Percentiles rank a stretch among this genome's conserved stretches.
Conservation (phyloP, 2,888 invertebrate genomes). For the Apamea crenata region DNA sequence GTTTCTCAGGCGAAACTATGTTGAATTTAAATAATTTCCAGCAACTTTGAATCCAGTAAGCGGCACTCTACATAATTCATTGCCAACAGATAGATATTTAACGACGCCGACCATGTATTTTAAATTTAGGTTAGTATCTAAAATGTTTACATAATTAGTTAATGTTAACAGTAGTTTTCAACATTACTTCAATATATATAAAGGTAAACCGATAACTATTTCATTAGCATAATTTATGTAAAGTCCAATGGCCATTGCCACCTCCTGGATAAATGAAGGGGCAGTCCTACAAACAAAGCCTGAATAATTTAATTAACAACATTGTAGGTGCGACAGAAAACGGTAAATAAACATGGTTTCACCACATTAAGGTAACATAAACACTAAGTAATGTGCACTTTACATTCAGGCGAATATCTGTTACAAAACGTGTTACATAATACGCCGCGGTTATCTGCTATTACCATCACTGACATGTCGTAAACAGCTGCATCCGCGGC, state of each 20-base stretch:
- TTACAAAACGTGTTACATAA: constrained; percentile 76
- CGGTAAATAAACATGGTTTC: constrained; percentile 49
- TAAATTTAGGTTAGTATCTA: constrained; percentile 40
- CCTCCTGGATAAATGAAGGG: constrained; percentile 35
- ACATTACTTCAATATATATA: constrained; percentile 23
- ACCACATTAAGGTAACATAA: constrained; percentile 61
- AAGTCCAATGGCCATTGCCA: constrained; percentile 19
- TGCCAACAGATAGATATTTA: constrained; percentile 39
- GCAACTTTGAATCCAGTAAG: constrained; percentile 49
- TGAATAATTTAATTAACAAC: constrained; percentile 57
- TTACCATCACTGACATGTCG: constrained; percentile 73
- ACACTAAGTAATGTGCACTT: constrained; percentile 62
- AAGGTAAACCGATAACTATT: constrained; percentile 20
- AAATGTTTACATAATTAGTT: constrained; percentile 28
- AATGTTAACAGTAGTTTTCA: constrained; percentile 20
- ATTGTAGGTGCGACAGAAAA: constrained; percentile 38
- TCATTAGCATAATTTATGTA: constrained; percentile 48
- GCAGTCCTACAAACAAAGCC: constrained; percentile 30
- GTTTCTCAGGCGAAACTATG: constrained; percentile 60
- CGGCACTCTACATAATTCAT: constrained; percentile 61
- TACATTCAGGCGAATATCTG: constrained; percentile 70
- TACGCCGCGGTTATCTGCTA: constrained; percentile 70
- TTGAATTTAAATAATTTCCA: constrained; percentile 66
- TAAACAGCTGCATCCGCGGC: constrained; percentile 68
- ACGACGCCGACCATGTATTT: constrained; percentile 37